Evolutionary conservation across 2,113 vertebrate genomes (phyloP).

Genomic region (Heterochromis multidens): DNA sequence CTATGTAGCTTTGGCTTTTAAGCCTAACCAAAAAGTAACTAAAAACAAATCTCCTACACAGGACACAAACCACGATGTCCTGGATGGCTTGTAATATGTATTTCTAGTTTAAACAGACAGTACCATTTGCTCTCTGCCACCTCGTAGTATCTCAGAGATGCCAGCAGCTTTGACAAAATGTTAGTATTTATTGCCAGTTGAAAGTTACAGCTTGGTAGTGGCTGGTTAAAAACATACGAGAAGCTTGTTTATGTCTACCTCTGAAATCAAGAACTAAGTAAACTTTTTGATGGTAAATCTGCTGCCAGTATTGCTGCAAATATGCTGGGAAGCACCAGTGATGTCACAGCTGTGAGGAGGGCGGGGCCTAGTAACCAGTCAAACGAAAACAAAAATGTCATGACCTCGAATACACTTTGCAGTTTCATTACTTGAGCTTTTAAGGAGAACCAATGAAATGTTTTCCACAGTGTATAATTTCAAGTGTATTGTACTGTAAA

Average conservation of each 20-base stretch:
- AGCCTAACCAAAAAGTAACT: not conserved
- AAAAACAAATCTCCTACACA: not conserved
- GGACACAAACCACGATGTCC: not conserved
- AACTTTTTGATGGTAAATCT: not conserved
- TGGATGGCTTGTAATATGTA: not conserved
- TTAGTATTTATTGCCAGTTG: not conserved
- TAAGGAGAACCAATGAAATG: conserved; percentile 42
- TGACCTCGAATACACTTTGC: not conserved
- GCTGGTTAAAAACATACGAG: not conserved
- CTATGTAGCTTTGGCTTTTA: not conserved
- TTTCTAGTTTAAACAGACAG: not conserved
- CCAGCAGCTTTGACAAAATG: not conserved
- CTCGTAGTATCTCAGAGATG: not conserved
- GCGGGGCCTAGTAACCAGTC: not conserved
- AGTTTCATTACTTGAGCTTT: conserved; percentile 41
- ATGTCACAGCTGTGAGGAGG: not conserved
- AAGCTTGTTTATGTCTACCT: not conserved
- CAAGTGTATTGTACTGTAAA: conserved; percentile 68
- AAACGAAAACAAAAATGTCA: not conserved
- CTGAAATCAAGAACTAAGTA: not conserved
- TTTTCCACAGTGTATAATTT: conserved; percentile 48
- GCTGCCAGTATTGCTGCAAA: not conserved
- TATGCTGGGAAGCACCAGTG: not conserved
- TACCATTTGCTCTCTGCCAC: not conserved
- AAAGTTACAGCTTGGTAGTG: not conserved